Conservation (phyloP, 2,888 invertebrate genomes). For the Neoitamus cyanurus region DNA sequence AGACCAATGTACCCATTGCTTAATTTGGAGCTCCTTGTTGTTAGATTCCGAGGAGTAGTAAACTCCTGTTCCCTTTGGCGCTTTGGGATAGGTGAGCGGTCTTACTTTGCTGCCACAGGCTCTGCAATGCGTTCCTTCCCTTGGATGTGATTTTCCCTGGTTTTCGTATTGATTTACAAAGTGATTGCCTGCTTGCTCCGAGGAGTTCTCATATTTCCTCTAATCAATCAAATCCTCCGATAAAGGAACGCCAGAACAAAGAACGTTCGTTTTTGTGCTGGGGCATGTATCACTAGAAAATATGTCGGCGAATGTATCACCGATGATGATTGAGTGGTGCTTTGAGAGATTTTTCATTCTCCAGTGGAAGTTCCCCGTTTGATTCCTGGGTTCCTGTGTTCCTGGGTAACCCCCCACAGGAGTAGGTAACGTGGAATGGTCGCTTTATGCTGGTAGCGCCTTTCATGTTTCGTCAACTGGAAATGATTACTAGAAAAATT, state of each 20-base stretch:
- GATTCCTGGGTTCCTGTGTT: not conserved
- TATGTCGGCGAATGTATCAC: conserved; percentile 21
- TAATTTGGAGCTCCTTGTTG: conserved; percentile 14
- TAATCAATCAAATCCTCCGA: conserved; percentile 38
- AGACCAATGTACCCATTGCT: not conserved
- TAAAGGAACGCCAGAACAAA: conserved; percentile 21
- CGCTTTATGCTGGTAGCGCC: conserved; percentile 2
- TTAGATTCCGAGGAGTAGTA: not conserved
- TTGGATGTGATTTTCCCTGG: not conserved
- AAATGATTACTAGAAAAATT: conserved; percentile 20
- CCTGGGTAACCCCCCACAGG: not conserved
- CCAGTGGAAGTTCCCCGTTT: not conserved
- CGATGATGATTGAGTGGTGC: conserved; percentile 33
- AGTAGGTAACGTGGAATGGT: not conserved
- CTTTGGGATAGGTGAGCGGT: not conserved
- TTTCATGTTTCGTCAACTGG: conserved; percentile 7
- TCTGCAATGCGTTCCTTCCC: not conserved
- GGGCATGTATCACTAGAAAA: conserved; percentile 1
- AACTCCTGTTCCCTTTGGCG: not conserved
- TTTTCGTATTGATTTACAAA: conserved; percentile 28
- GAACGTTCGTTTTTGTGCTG: not conserved
- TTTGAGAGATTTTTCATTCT: conserved; percentile 37
- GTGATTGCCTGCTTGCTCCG: conserved; percentile 31
- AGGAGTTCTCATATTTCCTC: conserved; percentile 43
- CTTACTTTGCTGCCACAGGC: not conserved